Evolutionary conservation across 2,797 vertebrate species (phyloP), one percentile per base, ranked within the genome.

Genomic region (Nothura maculosa): DNA sequence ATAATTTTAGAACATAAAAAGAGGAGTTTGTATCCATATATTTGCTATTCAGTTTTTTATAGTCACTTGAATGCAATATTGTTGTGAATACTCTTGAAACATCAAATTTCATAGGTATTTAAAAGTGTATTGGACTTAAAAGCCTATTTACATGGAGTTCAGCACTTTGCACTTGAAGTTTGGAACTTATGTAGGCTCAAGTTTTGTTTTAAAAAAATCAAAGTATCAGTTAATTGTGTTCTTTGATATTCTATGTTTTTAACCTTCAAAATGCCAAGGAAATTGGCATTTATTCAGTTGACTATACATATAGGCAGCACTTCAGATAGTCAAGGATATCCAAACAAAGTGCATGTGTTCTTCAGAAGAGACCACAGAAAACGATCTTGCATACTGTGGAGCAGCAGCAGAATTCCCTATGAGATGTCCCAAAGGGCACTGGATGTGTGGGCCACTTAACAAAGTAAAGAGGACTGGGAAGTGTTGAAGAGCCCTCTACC

Each of bases 371-470:
- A 12, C 9, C 28, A 47, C 47, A 47, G 47, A 47, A 11, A 47
- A 11, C 10, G 47, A 47, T 24, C 47, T 47, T 81, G 8, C 10
- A 18, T 3, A 6, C 48, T 84, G 18, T 14, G 66, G 27, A 70
- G 21, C 7, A 40, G 14, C 10, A 62, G 14, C 20, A 19, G 12
- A 9, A 11, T 43, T 70, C 21, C 32, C 57, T 48, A 5, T 8
- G 66, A 25, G 1, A 1, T 2, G 15, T 78, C 3, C 2, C 1
- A 67, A 52, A 38, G n/a, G 64, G 72, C 8, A 20, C 25, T 30
- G 8, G 5, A 28, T 55, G 3, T 9, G 6, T 9, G 16, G 28
- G 14, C 13, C 15, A 63, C 16, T 30, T 54, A 54, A 30, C 3
- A 6, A 30, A 54, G 28, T 28, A 54, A 18, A 54, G 52, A 54